Base-by-base conservation (phyloP, 2,888 invertebrate genomes). In the Lasioglossum lativentre region DNA sequence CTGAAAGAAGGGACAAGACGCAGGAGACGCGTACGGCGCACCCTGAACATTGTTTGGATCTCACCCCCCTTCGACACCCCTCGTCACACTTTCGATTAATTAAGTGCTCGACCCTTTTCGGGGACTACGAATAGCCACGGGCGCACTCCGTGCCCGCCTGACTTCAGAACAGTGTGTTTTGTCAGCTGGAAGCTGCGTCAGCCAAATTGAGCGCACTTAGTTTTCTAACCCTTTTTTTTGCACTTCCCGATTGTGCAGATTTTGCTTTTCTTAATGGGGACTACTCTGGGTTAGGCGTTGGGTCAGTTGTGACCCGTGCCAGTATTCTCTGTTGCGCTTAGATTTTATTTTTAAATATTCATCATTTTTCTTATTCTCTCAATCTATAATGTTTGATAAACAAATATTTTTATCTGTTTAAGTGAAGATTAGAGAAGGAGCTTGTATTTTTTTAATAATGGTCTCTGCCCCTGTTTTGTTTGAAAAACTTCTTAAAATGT, bases 91-190 rank as follows among this genome's bases (percentile, higher is more conserved):
- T 88, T 87, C 89, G 89, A 89, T 89, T 89, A 89, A 89, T 89
- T 89, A 89, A 89, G 88, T 88, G 87, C 88, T 63, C 82, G 73
- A 84, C 83, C 85, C 85, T 80, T 89, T 88, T 87, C 76, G 88
- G 76, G 78, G 80, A 63, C 80, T 34, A 19, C 78, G 81, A 79
- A 78, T 27, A 23, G 73, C 89, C 82, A 23, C 66, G 78, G 89
- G 81, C 82, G 74, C 82, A 80, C 83, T 87, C 85, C 80, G 71
- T 40, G 82, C 76, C 78, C n/a, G 74, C 74, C 71, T 75, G 72
- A 79, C 74, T 82, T 77, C 76, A 80, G 77, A 81, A 89, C 86
- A 84, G 86, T 82, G 88, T 88, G 86, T 86, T 87, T 83, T 80
- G 78, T 74, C 75, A 38, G 56, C 75, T 63, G 76, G 76, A 73